phyloP scores from a whole-genome alignment of 2,113 vertebrate species.

The Dolichallabes microphthalmus region DNA sequence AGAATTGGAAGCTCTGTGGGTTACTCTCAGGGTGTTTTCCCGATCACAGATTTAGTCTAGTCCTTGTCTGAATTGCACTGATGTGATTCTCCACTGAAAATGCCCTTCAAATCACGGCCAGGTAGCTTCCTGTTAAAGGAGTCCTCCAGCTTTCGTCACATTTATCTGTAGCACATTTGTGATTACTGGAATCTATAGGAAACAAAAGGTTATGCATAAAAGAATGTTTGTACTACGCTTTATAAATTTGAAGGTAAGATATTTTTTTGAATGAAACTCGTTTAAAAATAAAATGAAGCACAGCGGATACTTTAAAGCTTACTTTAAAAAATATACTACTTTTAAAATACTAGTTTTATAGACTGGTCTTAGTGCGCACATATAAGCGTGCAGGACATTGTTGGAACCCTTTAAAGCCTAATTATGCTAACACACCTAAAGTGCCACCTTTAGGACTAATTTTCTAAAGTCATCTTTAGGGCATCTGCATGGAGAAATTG shows the following conservation, averaged over 20 bases:
- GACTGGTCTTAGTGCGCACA: too few species aligned
- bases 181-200: neutral
- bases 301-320: neutral
- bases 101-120: neutral
- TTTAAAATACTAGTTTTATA: too few species aligned
- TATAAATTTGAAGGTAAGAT: neutral
- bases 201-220: neutral
- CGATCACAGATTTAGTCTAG: conserved; percentile 4
- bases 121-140: neutral
- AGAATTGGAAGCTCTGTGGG: conserved; percentile 37
- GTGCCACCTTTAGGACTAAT: too few species aligned
- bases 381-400: too few species aligned
- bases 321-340: neutral
- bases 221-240: neutral
- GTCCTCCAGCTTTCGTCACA: neutral
- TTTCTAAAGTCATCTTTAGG: too few species aligned
- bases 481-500: too few species aligned
- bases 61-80: conserved; percentile 4
- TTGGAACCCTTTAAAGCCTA: too few species aligned
- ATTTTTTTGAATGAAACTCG: neutral
- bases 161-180: neutral
- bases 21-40: conserved; percentile 34
- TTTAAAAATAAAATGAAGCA: too few species aligned
- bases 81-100: neutral
- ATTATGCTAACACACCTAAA: too few species aligned